Evolutionary conservation across 2,797 vertebrate species (phyloP).

Genomic region (Alosa sapidissima): DNA sequence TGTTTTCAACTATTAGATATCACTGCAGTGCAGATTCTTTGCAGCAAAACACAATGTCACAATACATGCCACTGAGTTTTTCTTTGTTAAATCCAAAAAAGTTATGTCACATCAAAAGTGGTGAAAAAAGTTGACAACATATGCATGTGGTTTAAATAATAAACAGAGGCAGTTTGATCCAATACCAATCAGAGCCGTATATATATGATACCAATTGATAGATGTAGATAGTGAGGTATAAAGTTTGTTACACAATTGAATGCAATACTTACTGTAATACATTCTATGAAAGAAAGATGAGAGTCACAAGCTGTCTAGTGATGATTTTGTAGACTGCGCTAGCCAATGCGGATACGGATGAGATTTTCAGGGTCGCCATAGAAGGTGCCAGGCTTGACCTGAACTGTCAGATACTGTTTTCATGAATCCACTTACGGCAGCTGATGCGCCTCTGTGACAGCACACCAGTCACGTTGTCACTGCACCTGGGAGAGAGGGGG

Average conservation of each 20-base stretch:
- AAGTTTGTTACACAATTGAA: not conserved
- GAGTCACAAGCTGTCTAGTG: not conserved
- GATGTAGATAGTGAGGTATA: not conserved
- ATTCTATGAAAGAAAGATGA: constrained; percentile 8
- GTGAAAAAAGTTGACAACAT: not conserved
- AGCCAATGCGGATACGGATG: not conserved
- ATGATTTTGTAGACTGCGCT: not conserved
- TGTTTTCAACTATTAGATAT: not conserved
- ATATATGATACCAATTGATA: not conserved
- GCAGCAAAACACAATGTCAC: not conserved
- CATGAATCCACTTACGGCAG: constrained; percentile 61
- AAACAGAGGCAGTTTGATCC: not conserved
- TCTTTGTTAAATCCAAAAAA: not conserved
- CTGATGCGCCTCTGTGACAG: constrained; percentile 59
- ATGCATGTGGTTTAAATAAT: not conserved
- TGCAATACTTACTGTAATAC: not conserved
- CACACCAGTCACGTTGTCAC: constrained; percentile 45
- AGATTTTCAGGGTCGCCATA: constrained; percentile 53
- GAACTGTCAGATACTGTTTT: constrained; percentile 68
- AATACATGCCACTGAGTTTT: not conserved
- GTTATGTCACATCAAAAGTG: not conserved
- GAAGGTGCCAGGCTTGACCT: constrained; percentile 61
- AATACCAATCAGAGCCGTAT: too few species aligned
- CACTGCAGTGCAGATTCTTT: not conserved
- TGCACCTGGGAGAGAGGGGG: constrained; percentile 68